A percentile compares a stretch with the other conserved stretches of the same genome.
Conservation (phyloP, 1,140 invertebrate genomes). For the Coboldia fuscipes region DNA sequence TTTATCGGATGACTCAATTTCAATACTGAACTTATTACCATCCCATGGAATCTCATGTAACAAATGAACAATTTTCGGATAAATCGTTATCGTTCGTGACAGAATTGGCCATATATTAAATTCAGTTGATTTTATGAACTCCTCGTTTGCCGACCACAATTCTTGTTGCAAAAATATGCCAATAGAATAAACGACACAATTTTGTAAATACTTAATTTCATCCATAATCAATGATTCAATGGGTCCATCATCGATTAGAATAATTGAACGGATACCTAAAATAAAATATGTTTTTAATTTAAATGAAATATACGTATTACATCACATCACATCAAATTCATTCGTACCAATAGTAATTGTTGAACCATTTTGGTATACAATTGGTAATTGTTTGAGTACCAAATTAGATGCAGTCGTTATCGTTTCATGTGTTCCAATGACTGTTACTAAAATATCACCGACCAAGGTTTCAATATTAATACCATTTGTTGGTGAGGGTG, state of each 20-base stretch:
- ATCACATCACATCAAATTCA: too few relatives aligned
- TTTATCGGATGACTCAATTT: slow-evolving; percentile 13
- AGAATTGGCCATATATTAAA: slow-evolving; percentile 21
- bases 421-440: too few relatives aligned
- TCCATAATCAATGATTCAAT: slow-evolving; percentile 15
- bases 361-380: too few relatives aligned
- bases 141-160: slow-evolving; percentile 11
- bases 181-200: slow-evolving; percentile 13
- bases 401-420: too few relatives aligned
- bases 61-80: slow-evolving; percentile 17
- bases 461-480: too few relatives aligned
- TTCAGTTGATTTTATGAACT: slow-evolving; percentile 13
- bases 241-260: slow-evolving; percentile 8
- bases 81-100: slow-evolving; percentile 8
- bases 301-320: not conserved
- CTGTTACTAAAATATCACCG: too few relatives aligned
- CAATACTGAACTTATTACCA: slow-evolving; percentile 14
- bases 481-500: too few relatives aligned
- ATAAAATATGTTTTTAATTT: not conserved
- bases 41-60: slow-evolving; percentile 19
- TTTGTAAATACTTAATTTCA: slow-evolving; percentile 17
- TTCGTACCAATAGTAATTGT: too few relatives aligned
- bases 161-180: slow-evolving; percentile 16
- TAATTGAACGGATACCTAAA: slow-evolving; percentile 14
- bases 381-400: too few relatives aligned